Conservation (phyloP, 1,140 invertebrate genomes). For the Aphelenchoides avenae region DNA sequence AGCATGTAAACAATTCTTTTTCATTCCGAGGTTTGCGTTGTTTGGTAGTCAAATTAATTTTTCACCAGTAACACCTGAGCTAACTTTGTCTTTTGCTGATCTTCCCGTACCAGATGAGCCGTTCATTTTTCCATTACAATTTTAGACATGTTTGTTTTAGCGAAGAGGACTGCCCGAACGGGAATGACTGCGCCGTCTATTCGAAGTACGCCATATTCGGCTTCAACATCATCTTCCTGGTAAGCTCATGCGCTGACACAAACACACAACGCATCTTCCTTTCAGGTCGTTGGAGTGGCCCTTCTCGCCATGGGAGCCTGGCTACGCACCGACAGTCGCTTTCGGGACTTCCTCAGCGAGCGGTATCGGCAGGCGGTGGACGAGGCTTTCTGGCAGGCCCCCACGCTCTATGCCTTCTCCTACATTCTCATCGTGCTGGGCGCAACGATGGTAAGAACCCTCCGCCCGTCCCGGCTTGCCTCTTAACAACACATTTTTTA, state of each 20-base stretch:
- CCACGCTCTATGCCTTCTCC: conserved; percentile 54
- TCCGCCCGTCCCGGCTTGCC: too few species aligned
- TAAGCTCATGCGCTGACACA: background rate
- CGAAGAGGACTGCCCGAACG: conserved; percentile 15
- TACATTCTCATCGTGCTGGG: conserved; percentile 57
- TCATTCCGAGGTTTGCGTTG: too few species aligned
- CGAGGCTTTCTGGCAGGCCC: conserved; percentile 59
- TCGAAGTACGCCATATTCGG: conserved; percentile 30
- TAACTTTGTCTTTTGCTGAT: too few species aligned
- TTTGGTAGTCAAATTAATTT: too few species aligned
- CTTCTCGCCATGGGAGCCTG: conserved; percentile 49
- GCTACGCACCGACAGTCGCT: conserved; percentile 56
- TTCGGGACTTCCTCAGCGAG: conserved; percentile 57
- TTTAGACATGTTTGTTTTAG: conserved; percentile 1
- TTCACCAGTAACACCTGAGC: too few species aligned
- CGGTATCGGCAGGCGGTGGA: conserved; percentile 56
- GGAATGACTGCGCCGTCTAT: conserved; percentile 19
- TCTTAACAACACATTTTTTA: too few species aligned
- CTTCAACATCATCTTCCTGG: conserved; percentile 28
- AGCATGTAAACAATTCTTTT: too few species aligned
- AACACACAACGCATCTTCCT: background rate
- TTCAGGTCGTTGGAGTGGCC: conserved; percentile 48
- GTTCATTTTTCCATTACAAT: too few species aligned
- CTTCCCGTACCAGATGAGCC: too few species aligned
- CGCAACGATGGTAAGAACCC: too few species aligned